Evolutionary conservation across 2,888 invertebrate genomes (phyloP).

Genomic region (Lepidocyrtoides sp.): DNA sequence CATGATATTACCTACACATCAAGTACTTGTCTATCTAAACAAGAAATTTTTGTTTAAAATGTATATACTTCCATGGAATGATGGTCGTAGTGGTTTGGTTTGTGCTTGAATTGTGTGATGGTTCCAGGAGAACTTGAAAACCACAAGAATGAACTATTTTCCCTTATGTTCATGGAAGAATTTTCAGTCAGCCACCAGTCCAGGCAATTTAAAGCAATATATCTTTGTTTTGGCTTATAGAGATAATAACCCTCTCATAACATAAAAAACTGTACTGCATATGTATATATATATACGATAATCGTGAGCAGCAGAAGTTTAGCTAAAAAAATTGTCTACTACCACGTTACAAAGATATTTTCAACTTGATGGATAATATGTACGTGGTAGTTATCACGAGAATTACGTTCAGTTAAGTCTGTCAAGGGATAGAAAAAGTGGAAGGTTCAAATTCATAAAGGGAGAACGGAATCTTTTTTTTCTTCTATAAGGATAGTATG

Average conservation of each 20-base stretch:
- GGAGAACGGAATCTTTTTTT: conserved; percentile 72
- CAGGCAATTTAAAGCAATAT: neutral
- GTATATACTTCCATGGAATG: neutral
- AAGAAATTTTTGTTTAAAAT: no score
- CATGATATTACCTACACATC: no score
- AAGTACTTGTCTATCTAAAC: neutral
- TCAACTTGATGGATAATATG: conserved; percentile 80
- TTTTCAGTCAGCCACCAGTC: conserved; percentile 56
- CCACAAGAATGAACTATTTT: conserved; percentile 63
- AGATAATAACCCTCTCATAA: conserved; percentile 45
- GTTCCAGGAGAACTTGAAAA: conserved; percentile 40
- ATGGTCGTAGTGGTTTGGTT: neutral
- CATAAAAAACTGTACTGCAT: no score
- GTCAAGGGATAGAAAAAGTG: conserved; percentile 42
- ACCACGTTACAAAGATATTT: conserved; percentile 70
- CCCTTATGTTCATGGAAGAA: conserved; percentile 8
- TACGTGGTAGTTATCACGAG: conserved; percentile 81
- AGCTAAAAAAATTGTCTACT: conserved; percentile 56
- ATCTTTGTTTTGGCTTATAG: neutral
- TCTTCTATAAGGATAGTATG: conserved; percentile 37
- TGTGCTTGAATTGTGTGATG: neutral
- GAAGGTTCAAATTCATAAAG: conserved; percentile 53
- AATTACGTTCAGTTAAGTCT: conserved; percentile 77
- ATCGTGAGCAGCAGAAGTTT: conserved; percentile 51
- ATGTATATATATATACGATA: no score